Evolutionary conservation across 2,797 vertebrate species (phyloP), one percentile per base, ranked within the genome.

Genomic region (Molossus alvarezi): DNA sequence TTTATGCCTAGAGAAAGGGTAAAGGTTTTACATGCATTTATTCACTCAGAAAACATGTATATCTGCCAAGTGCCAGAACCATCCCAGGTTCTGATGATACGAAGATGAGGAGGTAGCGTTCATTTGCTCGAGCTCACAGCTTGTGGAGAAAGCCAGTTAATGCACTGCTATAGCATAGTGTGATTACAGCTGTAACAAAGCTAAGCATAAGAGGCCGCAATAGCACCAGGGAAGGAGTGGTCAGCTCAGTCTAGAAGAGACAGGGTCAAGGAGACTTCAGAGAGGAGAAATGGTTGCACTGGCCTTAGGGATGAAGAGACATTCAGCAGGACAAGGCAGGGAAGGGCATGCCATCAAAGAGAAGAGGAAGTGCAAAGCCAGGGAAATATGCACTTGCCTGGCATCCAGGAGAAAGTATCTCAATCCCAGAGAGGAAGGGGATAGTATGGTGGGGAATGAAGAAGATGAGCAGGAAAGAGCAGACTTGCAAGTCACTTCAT

Each of bases 11-110:
- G 53, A 41, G 91, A 86, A 83, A 87, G 51, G 60, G 37, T 92
- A 92, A 87, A 88, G 64, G 51, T 88, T 85, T 95, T 25, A 4
- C 85, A 95, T 73, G 45, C 9, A 29, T 76, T 76, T 90, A 88
- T 94, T 91, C 88, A 76, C 60, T 82, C n/a, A 5, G 6, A 80
- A 73, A 55, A 94, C 45, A 51, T 53, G n/a, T 80, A 29, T 41
- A 29, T 79, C 41, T 79, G 8, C 25, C 29, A 5, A 15, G 57
- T 33, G 23, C 7, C 27, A 92, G 27, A 58, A 51, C 2, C 72
- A 55, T 64, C 20, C 58, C 0, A 25, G 29, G 14, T 20, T 90
- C 88, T 64, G 45, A 71, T 6, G 41, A 67, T 21, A 23, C 45
- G 65, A 21, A 87, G 60, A 60, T 5, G 9, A 55, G n/a, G 12